Evolutionary conservation across 2,797 vertebrate species (phyloP).

Genomic region (Pantherophis vulpinus): DNA sequence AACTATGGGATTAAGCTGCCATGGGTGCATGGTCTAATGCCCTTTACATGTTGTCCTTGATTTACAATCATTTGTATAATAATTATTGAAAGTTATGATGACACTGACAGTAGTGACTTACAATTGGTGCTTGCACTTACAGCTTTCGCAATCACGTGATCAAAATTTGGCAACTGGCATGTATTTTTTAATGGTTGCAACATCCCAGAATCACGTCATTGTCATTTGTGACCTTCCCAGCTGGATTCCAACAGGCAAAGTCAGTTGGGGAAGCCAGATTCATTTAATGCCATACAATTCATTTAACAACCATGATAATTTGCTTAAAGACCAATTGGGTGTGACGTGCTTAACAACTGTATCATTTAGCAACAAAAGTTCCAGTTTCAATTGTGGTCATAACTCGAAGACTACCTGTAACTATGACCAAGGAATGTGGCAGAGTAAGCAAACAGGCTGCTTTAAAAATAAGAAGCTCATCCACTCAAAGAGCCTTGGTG

Average conservation of each 20-base stretch:
- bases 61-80: neutral
- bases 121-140: neutral
- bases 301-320: neutral
- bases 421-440: neutral
- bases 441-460: neutral
- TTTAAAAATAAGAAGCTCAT: neutral
- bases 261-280: neutral
- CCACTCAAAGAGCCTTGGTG: neutral
- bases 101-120: neutral
- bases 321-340: neutral
- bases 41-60: neutral
- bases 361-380: neutral
- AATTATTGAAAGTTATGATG: neutral
- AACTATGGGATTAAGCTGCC: neutral
- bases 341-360: neutral
- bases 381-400: neutral
- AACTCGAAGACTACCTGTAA: neutral
- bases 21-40: neutral
- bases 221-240: neutral
- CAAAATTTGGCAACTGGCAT: neutral
- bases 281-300: neutral
- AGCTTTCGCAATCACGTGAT: neutral
- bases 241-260: neutral
- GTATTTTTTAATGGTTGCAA: neutral
- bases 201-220: neutral